Evolutionary conservation across 2,888 invertebrate genomes (phyloP).

Genomic region (Galeruca laticollis): DNA sequence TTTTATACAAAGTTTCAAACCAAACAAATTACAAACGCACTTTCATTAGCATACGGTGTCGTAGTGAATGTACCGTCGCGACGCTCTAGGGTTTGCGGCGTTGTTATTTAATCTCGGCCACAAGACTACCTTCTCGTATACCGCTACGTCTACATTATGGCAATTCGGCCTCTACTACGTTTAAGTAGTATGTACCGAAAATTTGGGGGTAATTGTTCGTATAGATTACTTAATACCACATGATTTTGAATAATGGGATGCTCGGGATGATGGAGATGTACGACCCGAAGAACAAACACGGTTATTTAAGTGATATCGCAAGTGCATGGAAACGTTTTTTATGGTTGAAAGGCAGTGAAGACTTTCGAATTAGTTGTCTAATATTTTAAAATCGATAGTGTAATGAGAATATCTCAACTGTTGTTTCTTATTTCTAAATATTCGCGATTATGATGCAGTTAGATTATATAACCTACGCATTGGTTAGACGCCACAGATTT

Average conservation of each 20-base stretch:
- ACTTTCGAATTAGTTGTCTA: too few relatives aligned
- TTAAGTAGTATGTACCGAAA: slow-evolving; percentile 23
- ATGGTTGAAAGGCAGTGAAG: not conserved
- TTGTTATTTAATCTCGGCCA: slow-evolving; percentile 49
- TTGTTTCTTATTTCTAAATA: too few relatives aligned
- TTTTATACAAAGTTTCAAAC: slow-evolving; percentile 6
- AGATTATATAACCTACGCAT: too few relatives aligned
- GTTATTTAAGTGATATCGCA: slow-evolving; percentile 1
- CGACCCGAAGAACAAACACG: slow-evolving; percentile 5
- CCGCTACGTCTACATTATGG: slow-evolving; percentile 37
- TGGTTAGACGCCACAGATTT: too few relatives aligned
- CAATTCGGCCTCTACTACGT: slow-evolving; percentile 24
- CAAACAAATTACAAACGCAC: slow-evolving; percentile 19
- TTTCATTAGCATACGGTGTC: slow-evolving; percentile 17
- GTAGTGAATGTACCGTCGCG: slow-evolving; percentile 34
- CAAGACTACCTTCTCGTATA: slow-evolving; percentile 46
- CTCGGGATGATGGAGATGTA: slow-evolving; percentile 15
- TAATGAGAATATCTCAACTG: too few relatives aligned
- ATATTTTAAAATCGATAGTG: too few relatives aligned
- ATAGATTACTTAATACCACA: slow-evolving; percentile 28
- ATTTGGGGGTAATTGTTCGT: slow-evolving; percentile 29
- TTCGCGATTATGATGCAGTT: too few relatives aligned
- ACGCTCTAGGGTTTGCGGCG: slow-evolving; percentile 45
- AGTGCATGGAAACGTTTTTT: not conserved
- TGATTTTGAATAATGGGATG: slow-evolving; percentile 24